A percentile compares a stretch with the other conserved stretches of the same genome.
Conservation (phyloP, 2,797 vertebrate species). For the Coracias cyanogaster region DNA sequence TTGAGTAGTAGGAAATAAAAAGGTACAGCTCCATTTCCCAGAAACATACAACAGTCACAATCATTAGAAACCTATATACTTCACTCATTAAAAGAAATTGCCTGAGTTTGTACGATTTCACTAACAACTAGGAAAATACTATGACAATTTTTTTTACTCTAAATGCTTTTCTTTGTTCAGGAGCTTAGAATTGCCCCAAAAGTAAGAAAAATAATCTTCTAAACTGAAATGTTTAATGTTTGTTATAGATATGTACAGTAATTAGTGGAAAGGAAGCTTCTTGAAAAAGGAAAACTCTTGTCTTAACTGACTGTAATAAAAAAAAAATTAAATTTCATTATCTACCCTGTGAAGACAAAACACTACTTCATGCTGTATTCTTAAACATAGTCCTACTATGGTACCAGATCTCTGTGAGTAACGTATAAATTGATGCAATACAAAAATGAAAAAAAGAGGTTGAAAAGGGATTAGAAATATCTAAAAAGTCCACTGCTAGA, state of each 20-base stretch:
- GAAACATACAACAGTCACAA: not conserved
- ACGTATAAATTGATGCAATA: not conserved
- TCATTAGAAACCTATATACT: not conserved
- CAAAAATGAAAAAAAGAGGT: not conserved
- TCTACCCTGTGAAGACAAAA: not conserved
- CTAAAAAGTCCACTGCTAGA: not conserved
- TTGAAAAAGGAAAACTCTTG: not conserved
- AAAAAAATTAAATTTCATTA: fast-evolving
- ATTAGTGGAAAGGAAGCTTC: not conserved
- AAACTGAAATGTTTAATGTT: not conserved
- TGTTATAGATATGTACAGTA: not conserved
- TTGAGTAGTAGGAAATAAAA: not conserved
- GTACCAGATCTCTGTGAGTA: not conserved
- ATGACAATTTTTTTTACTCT: not conserved
- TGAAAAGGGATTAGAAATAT: not conserved
- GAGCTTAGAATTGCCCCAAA: not conserved
- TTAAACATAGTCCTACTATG: not conserved
- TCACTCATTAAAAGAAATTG: not conserved
- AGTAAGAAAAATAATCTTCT: not conserved
- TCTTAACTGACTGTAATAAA: not conserved
- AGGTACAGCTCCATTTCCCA: not conserved
- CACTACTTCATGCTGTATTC: not conserved
- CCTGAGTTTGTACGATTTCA: not conserved
- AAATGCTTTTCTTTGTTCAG: not conserved
- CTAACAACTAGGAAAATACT: not conserved